Evolutionary conservation across 2,113 vertebrate species (phyloP), one percentile per base, ranked within the genome.

Genomic region (Xyliphius kryptos): DNA sequence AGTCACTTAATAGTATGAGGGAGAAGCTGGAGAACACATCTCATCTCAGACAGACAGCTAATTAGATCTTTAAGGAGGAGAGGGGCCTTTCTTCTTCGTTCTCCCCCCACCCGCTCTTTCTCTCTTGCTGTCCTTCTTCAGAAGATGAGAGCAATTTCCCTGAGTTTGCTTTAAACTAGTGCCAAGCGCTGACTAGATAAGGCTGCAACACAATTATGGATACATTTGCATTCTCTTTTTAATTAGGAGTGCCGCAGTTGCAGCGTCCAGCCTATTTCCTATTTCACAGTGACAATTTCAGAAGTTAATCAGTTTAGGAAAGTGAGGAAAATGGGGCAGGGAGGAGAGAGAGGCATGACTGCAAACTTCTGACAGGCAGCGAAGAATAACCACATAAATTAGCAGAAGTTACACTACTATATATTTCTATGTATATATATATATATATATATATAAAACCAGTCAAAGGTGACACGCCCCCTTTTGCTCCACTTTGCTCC

Each of bases 181-280:
- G 74, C 71, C 77, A 81, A 76, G 73, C 66, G 76, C 70, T 75
- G 76, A 77, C 72, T 63, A 78, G 83, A 87, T 87, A 87, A 83
- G 82, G 80, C 75, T 73, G 80, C 72, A 75, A 80, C 72, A 79
- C 79, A 82, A 82, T 86, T 82, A 81, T 81, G 72, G 81, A 82
- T 81, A 81, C 76, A 82, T 86, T 82, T 86, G 79, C 77, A 77
- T 84, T 80, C 67, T 73, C 52, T 68, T 82, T 83, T 86, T 84
- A 87, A 88, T 88, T 82, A 80, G 75, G 78, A 77, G 70, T 75
- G 81, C 75, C 77, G 73, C 81, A 83, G 85, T 81, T 81, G 74
- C 55, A 3, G 72, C 47, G 54, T 74, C 81, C 67, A 85, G 81
- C 79, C 76, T 83, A 78, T 83, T 84, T 85, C 79, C 76, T 82